Evolutionary conservation across 2,797 vertebrate species (phyloP).

Genomic region (Eremophila alpestris): DNA sequence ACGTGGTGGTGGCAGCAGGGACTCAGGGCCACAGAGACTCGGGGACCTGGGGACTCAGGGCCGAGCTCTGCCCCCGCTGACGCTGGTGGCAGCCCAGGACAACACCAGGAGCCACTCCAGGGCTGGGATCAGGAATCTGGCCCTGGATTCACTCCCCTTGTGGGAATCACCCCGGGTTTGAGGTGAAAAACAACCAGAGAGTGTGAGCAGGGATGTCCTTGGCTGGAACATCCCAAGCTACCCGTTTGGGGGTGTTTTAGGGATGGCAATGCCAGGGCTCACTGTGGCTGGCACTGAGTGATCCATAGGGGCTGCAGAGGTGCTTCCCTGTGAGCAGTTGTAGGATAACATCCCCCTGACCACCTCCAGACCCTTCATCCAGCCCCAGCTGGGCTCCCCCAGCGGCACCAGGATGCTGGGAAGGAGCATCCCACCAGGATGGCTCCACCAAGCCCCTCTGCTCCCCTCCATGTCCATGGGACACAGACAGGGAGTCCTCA

Average conservation of each 20-base stretch:
- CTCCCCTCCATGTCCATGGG: accelerated
- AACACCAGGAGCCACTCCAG: background rate
- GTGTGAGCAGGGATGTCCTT: background rate
- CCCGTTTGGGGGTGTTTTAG: accelerated
- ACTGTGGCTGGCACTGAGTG: accelerated
- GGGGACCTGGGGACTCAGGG: background rate
- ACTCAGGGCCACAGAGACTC: background rate
- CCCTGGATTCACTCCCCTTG: background rate
- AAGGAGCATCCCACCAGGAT: background rate
- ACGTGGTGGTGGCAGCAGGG: background rate
- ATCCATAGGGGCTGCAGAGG: background rate
- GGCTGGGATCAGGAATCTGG: background rate
- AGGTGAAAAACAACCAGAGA: background rate
- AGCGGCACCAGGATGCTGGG: background rate
- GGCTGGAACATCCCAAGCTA: background rate
- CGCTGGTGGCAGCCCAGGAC: background rate
- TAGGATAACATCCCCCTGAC: accelerated
- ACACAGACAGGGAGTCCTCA: background rate
- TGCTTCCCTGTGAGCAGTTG: background rate
- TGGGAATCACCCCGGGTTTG: background rate
- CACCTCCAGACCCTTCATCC: background rate
- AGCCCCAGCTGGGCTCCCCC: background rate
- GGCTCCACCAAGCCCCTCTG: accelerated
- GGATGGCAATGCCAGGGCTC: background rate
- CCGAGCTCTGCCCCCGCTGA: background rate